These are phyloP conservation scores for Pammene aurita DNA, from an alignment of 2,888 invertebrate genomes.

Conservation along the genomic window DNA sequence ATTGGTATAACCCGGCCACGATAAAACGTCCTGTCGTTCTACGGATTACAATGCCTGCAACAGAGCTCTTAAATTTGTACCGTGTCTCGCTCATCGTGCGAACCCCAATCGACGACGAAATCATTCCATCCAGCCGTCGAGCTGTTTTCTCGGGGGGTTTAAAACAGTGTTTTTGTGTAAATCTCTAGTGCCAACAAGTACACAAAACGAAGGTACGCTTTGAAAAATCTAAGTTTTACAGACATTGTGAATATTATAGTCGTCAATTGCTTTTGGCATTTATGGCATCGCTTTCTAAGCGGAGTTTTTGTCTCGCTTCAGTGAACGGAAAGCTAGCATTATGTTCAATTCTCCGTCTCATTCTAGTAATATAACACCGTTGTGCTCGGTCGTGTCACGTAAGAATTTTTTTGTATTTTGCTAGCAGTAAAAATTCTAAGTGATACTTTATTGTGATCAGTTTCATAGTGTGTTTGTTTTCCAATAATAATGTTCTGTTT, in stretches of 20 bases:
- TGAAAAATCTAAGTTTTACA: slow-evolving; percentile 52
- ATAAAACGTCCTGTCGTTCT: slow-evolving; percentile 55
- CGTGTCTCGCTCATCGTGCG: slow-evolving; percentile 73
- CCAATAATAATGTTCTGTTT: slow-evolving; percentile 54
- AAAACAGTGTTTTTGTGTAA: slow-evolving; percentile 79
- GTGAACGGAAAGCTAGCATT: slow-evolving; percentile 68
- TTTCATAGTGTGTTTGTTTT: slow-evolving; percentile 57
- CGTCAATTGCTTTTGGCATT: slow-evolving; percentile 75
- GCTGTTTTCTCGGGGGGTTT: slow-evolving; percentile 82
- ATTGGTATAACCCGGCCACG: slow-evolving; percentile 71
- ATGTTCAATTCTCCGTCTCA: slow-evolving; percentile 74
- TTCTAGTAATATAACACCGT: slow-evolving; percentile 84
- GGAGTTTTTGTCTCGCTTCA: slow-evolving; percentile 73
- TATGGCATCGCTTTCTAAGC: slow-evolving; percentile 82
- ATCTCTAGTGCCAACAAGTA: slow-evolving; percentile 80
- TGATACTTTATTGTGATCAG: slow-evolving; percentile 59
- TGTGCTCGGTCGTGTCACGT: slow-evolving; percentile 84
- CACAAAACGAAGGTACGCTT: slow-evolving; percentile 77
- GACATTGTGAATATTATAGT: slow-evolving; percentile 61
- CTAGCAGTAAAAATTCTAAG: slow-evolving; percentile 63
- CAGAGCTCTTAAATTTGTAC: slow-evolving; percentile 62
- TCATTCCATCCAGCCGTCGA: slow-evolving; percentile 84
- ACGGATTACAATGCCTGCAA: slow-evolving; percentile 51
- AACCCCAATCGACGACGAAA: slow-evolving; percentile 79
- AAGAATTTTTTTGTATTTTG: slow-evolving; percentile 80